phyloP scores from a whole-genome alignment of 2,113 vertebrate species.

The Macrotis lagotis region DNA sequence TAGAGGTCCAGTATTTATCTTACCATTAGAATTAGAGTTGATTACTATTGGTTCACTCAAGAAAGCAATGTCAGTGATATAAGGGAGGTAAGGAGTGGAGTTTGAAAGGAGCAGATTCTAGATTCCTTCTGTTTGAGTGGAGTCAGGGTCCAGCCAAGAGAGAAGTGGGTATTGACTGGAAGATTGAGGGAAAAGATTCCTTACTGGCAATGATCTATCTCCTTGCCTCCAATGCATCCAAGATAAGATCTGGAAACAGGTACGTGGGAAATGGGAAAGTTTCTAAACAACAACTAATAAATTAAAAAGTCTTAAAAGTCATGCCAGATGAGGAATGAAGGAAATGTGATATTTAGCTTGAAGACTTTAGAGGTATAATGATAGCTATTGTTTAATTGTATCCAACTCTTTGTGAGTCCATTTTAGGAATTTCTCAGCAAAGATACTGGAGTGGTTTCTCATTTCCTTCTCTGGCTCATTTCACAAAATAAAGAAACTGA shows the following conservation, averaged over 20 bases:
- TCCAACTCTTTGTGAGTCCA: neutral
- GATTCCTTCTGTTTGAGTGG: neutral
- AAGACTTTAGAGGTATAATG: neutral
- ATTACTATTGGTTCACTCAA: neutral
- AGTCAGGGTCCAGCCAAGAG: neutral
- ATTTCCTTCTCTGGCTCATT: neutral
- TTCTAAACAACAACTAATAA: neutral
- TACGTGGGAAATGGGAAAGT: neutral
- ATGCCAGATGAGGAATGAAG: neutral
- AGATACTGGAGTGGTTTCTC: neutral
- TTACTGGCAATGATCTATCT: neutral
- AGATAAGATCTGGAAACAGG: neutral
- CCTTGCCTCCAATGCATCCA: neutral
- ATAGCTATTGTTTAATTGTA: neutral
- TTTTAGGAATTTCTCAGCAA: neutral
- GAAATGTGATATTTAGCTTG: neutral
- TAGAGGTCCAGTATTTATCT: neutral
- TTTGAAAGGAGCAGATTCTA: neutral
- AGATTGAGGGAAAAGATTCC: neutral
- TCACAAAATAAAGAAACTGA: neutral
- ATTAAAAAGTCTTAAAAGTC: neutral
- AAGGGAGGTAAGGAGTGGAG: neutral
- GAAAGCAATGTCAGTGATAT: neutral
- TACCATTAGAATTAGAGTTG: neutral
- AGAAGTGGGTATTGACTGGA: neutral